Base-by-base conservation (phyloP, 2,888 invertebrate species). In the Rhogogaster chlorosoma region DNA sequence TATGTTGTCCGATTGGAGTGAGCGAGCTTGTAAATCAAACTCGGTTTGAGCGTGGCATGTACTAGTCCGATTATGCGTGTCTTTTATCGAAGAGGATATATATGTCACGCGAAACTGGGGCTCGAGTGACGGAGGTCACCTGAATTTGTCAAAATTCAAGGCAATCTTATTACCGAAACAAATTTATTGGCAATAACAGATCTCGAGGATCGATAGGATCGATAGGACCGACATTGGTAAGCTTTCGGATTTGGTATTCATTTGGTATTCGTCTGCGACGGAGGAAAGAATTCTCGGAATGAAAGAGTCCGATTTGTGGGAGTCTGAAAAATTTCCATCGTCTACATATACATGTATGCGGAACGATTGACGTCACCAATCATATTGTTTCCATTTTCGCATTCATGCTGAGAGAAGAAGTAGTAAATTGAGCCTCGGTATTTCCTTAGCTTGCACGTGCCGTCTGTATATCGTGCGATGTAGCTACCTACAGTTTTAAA, bases 181-280 rank as follows among this genome's bases (percentile, higher is more conserved):
- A 77, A 77, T 77, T 77, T 49, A 77, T 77, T 49, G 49, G 29
- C 75, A 26, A 77, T 77, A 29, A 15, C 18, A 77, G 49, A 49
- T 77, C 9, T 4, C 0, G 12, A 26, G 29, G 29, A 77, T 77
- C 75, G 75, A 77, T 77, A 26, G 29, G 29, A 77, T 77, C 75
- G 75, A 77, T 77, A 49, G 29, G 7, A 15, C 18, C 36, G 36
- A 29, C 22, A 61, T 10, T 4, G 61, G 9, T 61, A 32, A 32
- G 0, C 6, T 32, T 67, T 32, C 0, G 61, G 22, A 61, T 61
- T 61, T 12, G 3, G 22, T 26, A 61, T 61, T 61, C 53, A n/a
- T 53, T 7, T n/a, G 6, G 1, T n/a, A n/a, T n/a, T n/a, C 53
- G n/a, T n/a, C 53, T 6, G 7, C 18, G 53, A 53, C 53, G n/a